Evolutionary conservation across 2,888 invertebrate genomes (phyloP), one percentile per base, ranked within the genome.

Genomic region (Laothoe populi): DNA sequence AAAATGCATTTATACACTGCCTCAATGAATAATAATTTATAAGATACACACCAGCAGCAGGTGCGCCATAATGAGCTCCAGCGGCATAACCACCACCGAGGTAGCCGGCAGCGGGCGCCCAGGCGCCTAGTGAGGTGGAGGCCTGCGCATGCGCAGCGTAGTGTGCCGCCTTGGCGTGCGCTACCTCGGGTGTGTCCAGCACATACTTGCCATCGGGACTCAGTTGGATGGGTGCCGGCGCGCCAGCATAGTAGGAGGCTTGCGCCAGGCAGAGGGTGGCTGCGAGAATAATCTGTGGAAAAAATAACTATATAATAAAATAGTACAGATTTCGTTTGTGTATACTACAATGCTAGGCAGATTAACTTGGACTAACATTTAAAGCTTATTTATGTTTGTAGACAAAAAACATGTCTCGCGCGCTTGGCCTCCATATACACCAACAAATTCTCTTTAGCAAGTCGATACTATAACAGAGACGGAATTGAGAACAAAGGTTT

Each of bases 151-250:
- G 89, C 42, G 93, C 93, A 0, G 91, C 91, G 11, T 88, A 75
- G 65, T 93, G 93, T 0, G 91, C 91, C 8, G 91, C 90, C 68
- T 89, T 91, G 2, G 93, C 93, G 82, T 93, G 93, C 16, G 93
- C 91, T 3, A 93, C 93, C 72, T 93, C 93, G 1, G 93, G 93
- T 11, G 93, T 93, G 78, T 95, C 95, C 46, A 95, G 73, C 44
- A 93, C 72, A 75, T 87, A 84, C 66, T 92, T 88, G 79, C 94
- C 93, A 70, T 95, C 95, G 1, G 86, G 82, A 68, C 90, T 92
- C 4, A 93, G 86, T 68, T 90, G 90, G 68, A 93, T 74, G 71
- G 82, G 91, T 23, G 91, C 94, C 70, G 87, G 93, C 63, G 89
- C 90, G 71, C 86, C 93, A 69, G 85, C 90, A 88, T 86, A 93